Evolutionary conservation across 1,140 invertebrate species (phyloP), one percentile per base, ranked within the genome.

Genomic region (Dysdera silvatica): DNA sequence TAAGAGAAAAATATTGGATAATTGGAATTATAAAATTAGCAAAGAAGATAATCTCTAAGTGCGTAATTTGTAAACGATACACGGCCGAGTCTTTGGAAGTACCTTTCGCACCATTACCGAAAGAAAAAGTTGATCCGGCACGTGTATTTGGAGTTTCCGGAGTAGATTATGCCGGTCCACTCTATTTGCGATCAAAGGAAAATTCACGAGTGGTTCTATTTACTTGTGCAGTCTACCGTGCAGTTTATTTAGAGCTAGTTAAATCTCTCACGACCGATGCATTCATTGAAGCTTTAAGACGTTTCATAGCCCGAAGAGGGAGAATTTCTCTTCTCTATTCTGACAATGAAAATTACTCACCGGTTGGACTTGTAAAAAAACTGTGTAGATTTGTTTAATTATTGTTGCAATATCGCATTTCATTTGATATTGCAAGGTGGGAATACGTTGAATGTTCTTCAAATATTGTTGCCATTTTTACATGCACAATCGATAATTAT

Each of bases 281-380:
- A 23, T 74, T 73, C 59, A 20, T 76, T 31, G 49, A 69, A 47
- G 67, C 65, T 23, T 61, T 76, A 12, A 65, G 70, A 52, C 49
- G 74, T 18, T 75, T 78, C 57, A 61, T 75, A 4, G 68, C 72
- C 16, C n/a, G 70, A 57, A 56, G 73, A 49, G 74, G 73, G 55
- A 61, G 37, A 6, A 69, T 68, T 28, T 37, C 35, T 6, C 40
- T 68, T 20, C 20, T 75, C 4, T 73, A 64, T 32, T 74, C 69
- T 8, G 76, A 79, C 51, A 72, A 73, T 51, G 76, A 71, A 0
- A 74, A 69, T 5, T 75, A 73, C 33, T 78, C n/a, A n/a, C n/a
- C n/a, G n/a, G n/a, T n/a, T n/a, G n/a, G n/a, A n/a, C n/a, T n/a
- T n/a, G n/a, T n/a, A n/a, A n/a, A n/a, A n/a, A n/a, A n/a, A n/a